These are phyloP conservation scores for Regulus satrapa DNA, from an alignment of 2,113 vertebrate species.

Conservation along the genomic window DNA sequence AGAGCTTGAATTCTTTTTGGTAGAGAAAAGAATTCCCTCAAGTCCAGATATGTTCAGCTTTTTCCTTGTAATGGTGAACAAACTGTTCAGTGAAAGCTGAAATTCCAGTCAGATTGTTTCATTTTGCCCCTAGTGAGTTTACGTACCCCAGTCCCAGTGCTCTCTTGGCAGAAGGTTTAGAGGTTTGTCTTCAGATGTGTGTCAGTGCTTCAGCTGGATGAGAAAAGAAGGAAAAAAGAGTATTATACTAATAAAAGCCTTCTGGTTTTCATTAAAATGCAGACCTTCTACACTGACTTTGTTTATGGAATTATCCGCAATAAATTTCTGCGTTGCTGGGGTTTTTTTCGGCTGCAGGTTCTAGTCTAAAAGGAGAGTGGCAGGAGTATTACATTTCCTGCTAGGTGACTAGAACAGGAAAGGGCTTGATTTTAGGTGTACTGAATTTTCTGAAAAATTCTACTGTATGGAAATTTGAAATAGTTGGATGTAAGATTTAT, in stretches of 20 bases:
- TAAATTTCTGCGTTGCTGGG: not conserved
- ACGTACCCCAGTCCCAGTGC: not conserved
- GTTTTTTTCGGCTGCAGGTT: not conserved
- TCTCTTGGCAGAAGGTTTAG: constrained; percentile 35
- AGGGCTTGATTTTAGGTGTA: not conserved
- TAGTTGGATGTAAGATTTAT: not conserved
- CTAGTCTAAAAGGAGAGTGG: not conserved
- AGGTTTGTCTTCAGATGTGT: not conserved
- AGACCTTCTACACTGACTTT: constrained; percentile 4
- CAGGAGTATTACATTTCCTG: not conserved
- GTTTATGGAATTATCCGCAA: constrained; percentile 30
- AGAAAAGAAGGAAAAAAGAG: not conserved
- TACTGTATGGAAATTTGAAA: not conserved
- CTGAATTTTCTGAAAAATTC: not conserved
- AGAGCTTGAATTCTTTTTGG: not conserved
- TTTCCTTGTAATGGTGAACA: constrained; percentile 44
- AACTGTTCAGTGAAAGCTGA: constrained; percentile 27
- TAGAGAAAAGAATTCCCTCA: not conserved
- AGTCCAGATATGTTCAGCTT: constrained; percentile 12
- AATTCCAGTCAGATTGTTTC: constrained; percentile 41
- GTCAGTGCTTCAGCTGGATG: constrained; percentile 42
- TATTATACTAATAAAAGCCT: constrained; percentile 10
- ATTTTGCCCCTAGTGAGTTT: constrained; percentile 40
- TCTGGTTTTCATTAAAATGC: constrained; percentile 40
- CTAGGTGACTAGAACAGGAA: not conserved